Evolutionary conservation across 2,113 vertebrate species (phyloP).

Genomic region (Micromys minutus): DNA sequence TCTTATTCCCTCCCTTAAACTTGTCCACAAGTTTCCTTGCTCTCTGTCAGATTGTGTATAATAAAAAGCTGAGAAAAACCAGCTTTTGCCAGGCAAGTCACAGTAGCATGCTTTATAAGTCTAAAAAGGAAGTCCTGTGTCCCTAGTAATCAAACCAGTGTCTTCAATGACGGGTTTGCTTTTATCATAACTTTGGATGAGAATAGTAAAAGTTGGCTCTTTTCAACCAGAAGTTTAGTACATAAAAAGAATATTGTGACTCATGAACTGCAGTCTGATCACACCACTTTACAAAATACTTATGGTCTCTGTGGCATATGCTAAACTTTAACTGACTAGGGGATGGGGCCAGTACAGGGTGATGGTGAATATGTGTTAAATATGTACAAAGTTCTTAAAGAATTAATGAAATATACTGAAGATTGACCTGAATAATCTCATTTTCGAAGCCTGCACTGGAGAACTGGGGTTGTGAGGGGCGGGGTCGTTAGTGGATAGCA

Average conservation of each 20-base stretch:
- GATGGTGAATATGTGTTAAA: not conserved
- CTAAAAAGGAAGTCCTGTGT: not conserved
- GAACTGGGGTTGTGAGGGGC: not conserved
- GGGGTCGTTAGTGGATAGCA: not conserved
- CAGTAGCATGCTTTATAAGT: slow-evolving; percentile 41
- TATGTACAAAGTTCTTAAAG: not conserved
- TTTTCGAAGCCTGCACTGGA: slow-evolving; percentile 25
- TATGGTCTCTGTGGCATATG: not conserved
- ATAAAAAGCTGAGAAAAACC: slow-evolving; percentile 52
- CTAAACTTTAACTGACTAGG: not conserved
- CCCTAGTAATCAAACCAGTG: slow-evolving; percentile 38
- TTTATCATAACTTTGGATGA: not conserved
- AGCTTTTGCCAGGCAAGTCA: slow-evolving; percentile 21
- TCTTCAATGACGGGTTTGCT: slow-evolving; percentile 28
- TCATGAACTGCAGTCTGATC: not conserved
- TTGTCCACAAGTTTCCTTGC: not conserved
- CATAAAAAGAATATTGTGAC: not conserved
- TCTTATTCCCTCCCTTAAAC: not conserved
- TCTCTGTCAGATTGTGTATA: slow-evolving; percentile 24
- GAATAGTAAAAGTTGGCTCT: not conserved
- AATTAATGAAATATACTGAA: not conserved
- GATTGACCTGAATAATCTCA: not conserved
- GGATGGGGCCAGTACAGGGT: too few species aligned
- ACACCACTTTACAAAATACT: not conserved
- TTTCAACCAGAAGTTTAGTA: not conserved